Evolutionary conservation across 2,113 vertebrate species (phyloP), one percentile per base, ranked within the genome.

Genomic region (Scortum barcoo): DNA sequence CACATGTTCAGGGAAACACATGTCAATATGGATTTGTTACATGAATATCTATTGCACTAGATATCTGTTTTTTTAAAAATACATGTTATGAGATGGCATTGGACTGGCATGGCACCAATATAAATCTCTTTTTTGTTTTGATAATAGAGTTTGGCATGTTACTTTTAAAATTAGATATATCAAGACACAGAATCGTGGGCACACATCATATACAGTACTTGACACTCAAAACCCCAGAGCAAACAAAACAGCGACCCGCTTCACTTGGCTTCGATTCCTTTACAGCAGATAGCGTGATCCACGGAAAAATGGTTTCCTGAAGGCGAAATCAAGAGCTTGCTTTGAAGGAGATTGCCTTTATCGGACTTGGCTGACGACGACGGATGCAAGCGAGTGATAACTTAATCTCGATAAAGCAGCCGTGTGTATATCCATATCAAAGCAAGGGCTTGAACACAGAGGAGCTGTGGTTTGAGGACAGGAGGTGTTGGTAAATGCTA

Each of bases 1-100:
- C 88, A 95, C 89, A 95, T 93, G 85, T 93, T 91, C 71, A 92
- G 85, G 88, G 87, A 92, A 93, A 91, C 88, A 91, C 86, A 91
- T 94, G 91, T 92, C 90, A 89, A 90, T 83, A 91, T 92, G 90
- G 86, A 86, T 89, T 86, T 87, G 89, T 92, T 93, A 94, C 90
- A 92, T 92, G 88, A 86, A 92, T 92, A 91, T 94, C 89, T 93
- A 91, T 92, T 90, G 80, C 80, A 91, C 92, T 90, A 93, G 92
- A 93, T 91, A 90, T 93, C 62, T 86, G 85, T 90, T 85, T 72
- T 85, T 89, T 90, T 90, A 91, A 92, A 93, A 95, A 95, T 91
- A 92, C 88, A 90, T 89, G 90, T 87, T 28, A 90, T 92, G 92
- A 85, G 84, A 89, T 89, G 89, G 76, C 19, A 76, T 88, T 81